phyloP scores from a whole-genome alignment of 92 coral and sea anemone species.

The Porites divaricata region DNA sequence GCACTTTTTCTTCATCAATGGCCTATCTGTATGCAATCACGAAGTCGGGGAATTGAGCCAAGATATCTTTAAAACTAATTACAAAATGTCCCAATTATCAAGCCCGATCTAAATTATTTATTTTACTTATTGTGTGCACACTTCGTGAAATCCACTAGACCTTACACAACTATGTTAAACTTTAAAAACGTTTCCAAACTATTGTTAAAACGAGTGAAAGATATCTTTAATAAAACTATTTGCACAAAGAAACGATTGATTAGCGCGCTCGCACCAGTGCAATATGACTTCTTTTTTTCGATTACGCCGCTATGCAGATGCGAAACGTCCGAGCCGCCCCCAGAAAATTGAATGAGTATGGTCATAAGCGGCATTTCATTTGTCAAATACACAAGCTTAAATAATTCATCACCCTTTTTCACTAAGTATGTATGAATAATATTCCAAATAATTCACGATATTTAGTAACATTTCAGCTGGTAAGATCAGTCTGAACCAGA shows the following conservation, averaged over 20 bases:
- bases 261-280: no score
- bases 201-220: not conserved
- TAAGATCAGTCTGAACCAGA: no score
- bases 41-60: not conserved
- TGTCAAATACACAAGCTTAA: slow-evolving; percentile 9
- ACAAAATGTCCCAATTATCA: not conserved
- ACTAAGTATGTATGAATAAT: not conserved
- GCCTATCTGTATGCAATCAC: slow-evolving; percentile 28
- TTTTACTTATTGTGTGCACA: not conserved
- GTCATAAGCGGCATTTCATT: not conserved
- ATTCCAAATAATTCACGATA: not conserved
- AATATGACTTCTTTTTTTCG: not conserved
- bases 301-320: not conserved
- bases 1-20: not conserved
- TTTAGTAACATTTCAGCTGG: no score
- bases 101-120: not conserved
- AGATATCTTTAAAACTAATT: slow-evolving; percentile 12
- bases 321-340: not conserved
- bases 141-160: not conserved
- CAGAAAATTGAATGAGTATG: not conserved
- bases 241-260: no score
- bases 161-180: not conserved
- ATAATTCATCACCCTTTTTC: slow-evolving; percentile 34
- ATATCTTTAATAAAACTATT: not conserved
- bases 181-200: no score